Base-by-base conservation (phyloP, 2,113 vertebrate species). In the Passerina amoena region DNA sequence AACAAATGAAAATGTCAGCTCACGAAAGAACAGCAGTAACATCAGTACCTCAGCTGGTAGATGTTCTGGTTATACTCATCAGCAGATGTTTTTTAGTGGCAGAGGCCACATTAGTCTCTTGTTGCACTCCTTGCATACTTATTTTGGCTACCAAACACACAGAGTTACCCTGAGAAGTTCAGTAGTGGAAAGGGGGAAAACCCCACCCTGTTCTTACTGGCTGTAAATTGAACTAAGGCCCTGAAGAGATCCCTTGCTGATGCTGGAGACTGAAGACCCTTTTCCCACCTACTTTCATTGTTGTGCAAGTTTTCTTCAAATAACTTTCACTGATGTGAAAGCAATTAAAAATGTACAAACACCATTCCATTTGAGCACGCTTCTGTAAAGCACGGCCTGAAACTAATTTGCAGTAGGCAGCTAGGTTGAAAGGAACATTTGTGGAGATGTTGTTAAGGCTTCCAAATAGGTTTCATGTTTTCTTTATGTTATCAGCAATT, bases 191-290 rank as follows among this genome's bases (percentile, higher is more conserved):
- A 73, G 11, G 22, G 9, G 2, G 3, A 33, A 47, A 81, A 88
- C 7, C 14, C 0, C 22, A 73, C 17, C 10, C 1, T 1, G 1
- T 79, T 77, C 44, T 73, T 82, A 79, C 2, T 1, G 33, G 23
- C 12, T 83, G n/a, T 21, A 85, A 88, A 53, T 69, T 45, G 47
- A 92, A 45, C 23, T 25, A 48, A 35, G 59, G 33, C 51, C 44
- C 37, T 64, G 51, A 88, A 93, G 37, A 45, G 24, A 78, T 68
- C 17, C 27, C 18, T 89, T 66, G 14, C 28, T 76, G 28, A 13
- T 51, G 10, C 21, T 71, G n/a, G 16, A 56, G 44, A 47, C 35
- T 44, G 11, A 53, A 33, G 28, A 30, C 4, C 20, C 3, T 22
- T 72, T 73, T 73, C 35, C 33, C 42, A 30, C 12, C 8, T 35